Evolutionary conservation across 2,888 invertebrate genomes (phyloP), one percentile per base, ranked within the genome.

Genomic region (Neoitamus cyanurus): DNA sequence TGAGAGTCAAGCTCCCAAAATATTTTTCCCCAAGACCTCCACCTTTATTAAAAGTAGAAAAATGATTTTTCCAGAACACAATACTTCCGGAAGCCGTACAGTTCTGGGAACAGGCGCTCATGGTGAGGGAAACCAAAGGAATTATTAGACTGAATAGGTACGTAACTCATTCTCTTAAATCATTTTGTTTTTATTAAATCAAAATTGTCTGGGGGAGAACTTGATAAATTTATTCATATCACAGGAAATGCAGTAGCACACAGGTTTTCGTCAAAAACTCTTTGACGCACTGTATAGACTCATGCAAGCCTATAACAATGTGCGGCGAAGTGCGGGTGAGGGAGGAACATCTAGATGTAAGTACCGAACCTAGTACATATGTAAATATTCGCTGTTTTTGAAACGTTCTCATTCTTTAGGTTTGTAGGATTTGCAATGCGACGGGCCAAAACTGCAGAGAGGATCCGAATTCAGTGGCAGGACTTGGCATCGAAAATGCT

Each of bases 321-420:
- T 99, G 99, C 91, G 99, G 99, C 0, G 99, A 99, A 91, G 97
- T 98, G 2, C 93, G 93, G 87, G 98, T 99, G 4, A 99, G 99
- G 0, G 95, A 96, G 86, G 94, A 96, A 75, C 99, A 99, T 92
- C 93, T 99, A 69, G 97, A 98, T 91, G 98, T 98, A 90, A 94
- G 46, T 75, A 30, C 9, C 13, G 13, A n/a, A 25, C 1, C n/a
- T n/a, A n/a, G n/a, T n/a, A n/a, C 42, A 42, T n/a, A 5, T 42
- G 11, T 13, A 13, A 28, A 78, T 30, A 72, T 46, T 72, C 30
- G 13, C 30, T 3, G 2, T 7, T 70, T 15, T 13, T 15, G n/a
- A 25, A 7, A 83, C 31, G 15, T 25, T 13, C 5, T 75, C 15
- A 1, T 48, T 36, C 15, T 73, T 7, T 90, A 97, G 97, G 94